Evolutionary conservation across 2,888 invertebrate genomes (phyloP).

Genomic region (Apamea epomidion): DNA sequence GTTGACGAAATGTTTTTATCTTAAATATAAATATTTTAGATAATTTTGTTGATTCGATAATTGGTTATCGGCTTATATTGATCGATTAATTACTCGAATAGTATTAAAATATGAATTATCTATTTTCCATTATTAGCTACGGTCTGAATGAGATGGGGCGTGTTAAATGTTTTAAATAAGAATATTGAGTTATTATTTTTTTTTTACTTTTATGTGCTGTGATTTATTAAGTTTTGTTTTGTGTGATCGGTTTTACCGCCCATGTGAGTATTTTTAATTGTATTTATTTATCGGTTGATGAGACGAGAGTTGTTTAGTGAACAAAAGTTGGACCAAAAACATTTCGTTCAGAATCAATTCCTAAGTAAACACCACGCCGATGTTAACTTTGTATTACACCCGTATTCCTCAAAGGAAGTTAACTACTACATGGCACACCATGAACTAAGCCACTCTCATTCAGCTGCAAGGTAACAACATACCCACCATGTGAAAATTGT

Average conservation of each 20-base stretch:
- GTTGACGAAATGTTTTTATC: slow-evolving; percentile 49
- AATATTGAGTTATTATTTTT: slow-evolving; percentile 12
- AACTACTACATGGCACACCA: too few species aligned
- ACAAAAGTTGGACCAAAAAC: too few species aligned
- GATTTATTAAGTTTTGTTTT: background rate
- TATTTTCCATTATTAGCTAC: slow-evolving; percentile 22
- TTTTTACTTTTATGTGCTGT: slow-evolving; percentile 14
- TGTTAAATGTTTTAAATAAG: slow-evolving; percentile 26
- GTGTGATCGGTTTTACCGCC: slow-evolving; percentile 1
- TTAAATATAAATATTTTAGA: slow-evolving; percentile 55
- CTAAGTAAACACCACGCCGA: too few species aligned
- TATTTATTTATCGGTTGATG: too few species aligned
- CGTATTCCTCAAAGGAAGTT: too few species aligned
- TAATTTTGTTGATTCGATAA: slow-evolving; percentile 56
- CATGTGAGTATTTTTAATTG: slow-evolving; percentile 33
- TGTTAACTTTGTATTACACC: too few species aligned
- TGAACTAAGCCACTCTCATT: too few species aligned
- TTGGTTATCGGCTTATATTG: slow-evolving; percentile 64
- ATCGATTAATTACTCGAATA: slow-evolving; percentile 56
- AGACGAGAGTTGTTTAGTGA: too few species aligned
- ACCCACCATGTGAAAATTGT: too few species aligned
- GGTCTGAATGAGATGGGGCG: slow-evolving; percentile 43
- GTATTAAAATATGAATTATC: slow-evolving; percentile 27
- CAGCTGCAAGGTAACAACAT: too few species aligned
- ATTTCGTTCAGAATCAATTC: too few species aligned